Base-by-base conservation (phyloP, 2,888 invertebrate species). In the Tineola bisselliella region DNA sequence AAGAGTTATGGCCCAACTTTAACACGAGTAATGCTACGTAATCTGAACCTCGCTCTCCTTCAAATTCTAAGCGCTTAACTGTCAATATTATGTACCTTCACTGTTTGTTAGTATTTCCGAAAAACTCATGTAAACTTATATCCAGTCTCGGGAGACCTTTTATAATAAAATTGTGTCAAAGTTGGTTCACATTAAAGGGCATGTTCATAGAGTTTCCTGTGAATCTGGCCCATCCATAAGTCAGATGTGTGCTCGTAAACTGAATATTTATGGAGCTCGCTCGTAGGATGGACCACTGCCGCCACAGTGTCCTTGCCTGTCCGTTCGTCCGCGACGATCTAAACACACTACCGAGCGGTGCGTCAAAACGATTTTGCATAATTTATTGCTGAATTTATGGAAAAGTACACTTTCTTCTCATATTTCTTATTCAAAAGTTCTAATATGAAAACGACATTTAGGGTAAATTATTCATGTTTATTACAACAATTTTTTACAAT, bases 301-400 rank as follows among this genome's bases (percentile, higher is more conserved):
- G 48, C 48, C 48, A 10, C 48, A 38, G 38, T 15, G 48, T 15
- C 48, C 48, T 48, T n/a, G 15, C 12, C 43, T 25, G 25, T n/a
- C 56, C 56, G 25, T 11, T 25, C 56, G 48, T 18, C 17, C 48
- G 18, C 17, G 15, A 48, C 48, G 13, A 56, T 11, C 72, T 71
- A 72, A 75, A 68, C 68, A 68, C 68, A 70, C 68, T 71, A 64
- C 66, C 64, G 72, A 70, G 71, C 71, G 72, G 73, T 68, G 74
- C 74, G 73, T 75, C 74, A 73, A 76, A 77, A 76, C 69, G 71
- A 74, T 75, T 77, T 78, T 74, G 71, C 77, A 79, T 79, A 79
- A 76, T 77, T 76, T 75, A 76, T 60, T 62, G 31, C 19, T 33
- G 13, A 57, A 57, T 58, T 58, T 33, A 58, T 58, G 33, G 30